These are phyloP conservation scores for Euphonia xanthogaster DNA, from an alignment of 2,797 vertebrate genomes.

Conservation along the genomic window DNA sequence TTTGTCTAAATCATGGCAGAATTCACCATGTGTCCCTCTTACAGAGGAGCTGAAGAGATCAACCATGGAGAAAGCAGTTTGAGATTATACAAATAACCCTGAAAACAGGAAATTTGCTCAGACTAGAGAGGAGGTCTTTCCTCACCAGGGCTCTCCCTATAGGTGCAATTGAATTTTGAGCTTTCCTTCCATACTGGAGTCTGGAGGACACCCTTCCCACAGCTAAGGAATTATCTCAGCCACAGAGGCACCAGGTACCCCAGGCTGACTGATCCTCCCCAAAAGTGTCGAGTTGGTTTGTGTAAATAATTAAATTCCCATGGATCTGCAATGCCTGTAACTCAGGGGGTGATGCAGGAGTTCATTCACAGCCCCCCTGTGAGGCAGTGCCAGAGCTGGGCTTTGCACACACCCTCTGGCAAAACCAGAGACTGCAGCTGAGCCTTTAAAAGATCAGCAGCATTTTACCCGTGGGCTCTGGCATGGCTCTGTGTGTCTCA, in stretches of 20 bases:
- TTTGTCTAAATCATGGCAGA: background rate
- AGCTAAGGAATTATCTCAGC: background rate
- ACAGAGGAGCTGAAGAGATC: background rate
- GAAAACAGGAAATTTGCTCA: background rate
- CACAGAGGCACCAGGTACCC: background rate
- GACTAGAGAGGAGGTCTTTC: background rate
- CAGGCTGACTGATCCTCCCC: background rate
- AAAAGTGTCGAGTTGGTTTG: accelerated
- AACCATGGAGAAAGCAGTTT: background rate
- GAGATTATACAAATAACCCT: background rate
- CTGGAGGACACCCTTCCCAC: background rate
- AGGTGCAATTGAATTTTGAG: background rate
- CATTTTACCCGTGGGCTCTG: background rate
- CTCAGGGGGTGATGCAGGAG: background rate
- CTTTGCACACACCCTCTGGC: background rate
- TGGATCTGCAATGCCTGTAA: background rate
- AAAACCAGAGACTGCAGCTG: background rate
- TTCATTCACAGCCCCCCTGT: background rate
- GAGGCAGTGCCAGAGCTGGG: background rate
- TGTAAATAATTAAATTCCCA: background rate
- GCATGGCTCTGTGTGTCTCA: background rate
- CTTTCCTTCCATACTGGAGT: background rate
- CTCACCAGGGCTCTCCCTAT: background rate
- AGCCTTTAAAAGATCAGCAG: background rate
- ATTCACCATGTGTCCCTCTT: background rate